phyloP scores from a whole-genome alignment of 2,888 invertebrate genomes.

The Drosophila sordidula region DNA sequence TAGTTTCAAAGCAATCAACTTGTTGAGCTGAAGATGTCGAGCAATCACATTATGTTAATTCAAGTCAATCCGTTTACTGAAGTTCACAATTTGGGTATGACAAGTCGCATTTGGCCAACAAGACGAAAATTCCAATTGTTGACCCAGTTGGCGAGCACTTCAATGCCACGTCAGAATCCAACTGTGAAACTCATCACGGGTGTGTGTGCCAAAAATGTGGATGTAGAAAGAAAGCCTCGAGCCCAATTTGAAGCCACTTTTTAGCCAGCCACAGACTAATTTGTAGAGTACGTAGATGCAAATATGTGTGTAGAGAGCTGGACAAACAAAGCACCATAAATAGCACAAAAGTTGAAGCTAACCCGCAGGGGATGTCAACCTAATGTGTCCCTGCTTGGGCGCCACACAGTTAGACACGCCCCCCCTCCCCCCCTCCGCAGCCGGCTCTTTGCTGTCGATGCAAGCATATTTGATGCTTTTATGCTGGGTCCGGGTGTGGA shows the following conservation, averaged over 20 bases:
- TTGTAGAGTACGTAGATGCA: slow-evolving; percentile 26
- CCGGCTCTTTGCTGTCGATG: slow-evolving; percentile 37
- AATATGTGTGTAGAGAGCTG: slow-evolving; percentile 15
- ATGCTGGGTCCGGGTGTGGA: slow-evolving; percentile 2
- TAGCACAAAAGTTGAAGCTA: slow-evolving; percentile 7
- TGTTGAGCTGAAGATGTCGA: slow-evolving; percentile 9
- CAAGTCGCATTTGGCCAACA: slow-evolving; percentile 35
- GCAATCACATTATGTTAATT: slow-evolving; percentile 11
- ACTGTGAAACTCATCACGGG: slow-evolving; percentile 29
- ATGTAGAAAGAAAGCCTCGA: slow-evolving; percentile 6
- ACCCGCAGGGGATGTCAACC: slow-evolving; percentile 21
- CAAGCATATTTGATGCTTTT: slow-evolving; percentile 34
- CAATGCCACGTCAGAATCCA: slow-evolving; percentile 38
- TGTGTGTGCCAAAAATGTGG: slow-evolving; percentile 38
- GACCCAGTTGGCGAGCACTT: slow-evolving; percentile 64
- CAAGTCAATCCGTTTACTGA: slow-evolving; percentile 4
- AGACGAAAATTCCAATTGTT: slow-evolving; percentile 47
- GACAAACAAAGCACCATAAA: slow-evolving; percentile 19
- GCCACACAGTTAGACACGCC: slow-evolving; percentile 22
- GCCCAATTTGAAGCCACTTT: slow-evolving; percentile 27
- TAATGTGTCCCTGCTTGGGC: slow-evolving; percentile 34
- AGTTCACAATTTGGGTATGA: slow-evolving; percentile 20
- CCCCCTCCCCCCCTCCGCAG: neutral
- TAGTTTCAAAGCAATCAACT: slow-evolving; percentile 3
- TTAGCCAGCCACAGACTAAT: slow-evolving; percentile 30